Evolutionary conservation across 2,113 vertebrate species (phyloP).

Genomic region (Theropithecus gelada): DNA sequence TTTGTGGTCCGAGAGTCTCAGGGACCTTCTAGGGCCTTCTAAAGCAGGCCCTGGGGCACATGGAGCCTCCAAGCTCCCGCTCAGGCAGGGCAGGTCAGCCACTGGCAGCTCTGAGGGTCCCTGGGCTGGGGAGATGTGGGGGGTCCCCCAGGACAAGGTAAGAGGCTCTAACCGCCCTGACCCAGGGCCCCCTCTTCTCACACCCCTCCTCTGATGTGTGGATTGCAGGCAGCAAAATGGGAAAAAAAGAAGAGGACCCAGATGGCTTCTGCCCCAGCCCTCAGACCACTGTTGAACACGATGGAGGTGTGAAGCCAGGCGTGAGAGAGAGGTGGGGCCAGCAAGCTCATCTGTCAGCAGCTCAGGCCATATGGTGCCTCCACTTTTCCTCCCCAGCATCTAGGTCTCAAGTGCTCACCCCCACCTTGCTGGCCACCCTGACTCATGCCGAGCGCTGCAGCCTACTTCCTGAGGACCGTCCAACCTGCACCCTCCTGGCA

Average conservation of each 20-base stretch:
- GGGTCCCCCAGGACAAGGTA: neutral
- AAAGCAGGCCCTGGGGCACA: neutral
- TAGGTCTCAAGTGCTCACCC: constrained; percentile 68
- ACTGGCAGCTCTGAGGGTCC: neutral
- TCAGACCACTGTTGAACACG: constrained; percentile 70
- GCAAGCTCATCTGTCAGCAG: constrained; percentile 72
- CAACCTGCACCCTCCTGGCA: fast-evolving
- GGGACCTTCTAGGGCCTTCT: constrained; percentile 24
- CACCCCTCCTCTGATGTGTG: constrained; percentile 64
- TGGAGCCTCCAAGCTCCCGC: neutral
- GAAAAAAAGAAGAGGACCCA: constrained; percentile 39
- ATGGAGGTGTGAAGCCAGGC: constrained; percentile 80
- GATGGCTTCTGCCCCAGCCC: constrained; percentile 70
- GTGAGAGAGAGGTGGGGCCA: constrained; percentile 73
- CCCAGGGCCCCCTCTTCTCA: constrained; percentile 50
- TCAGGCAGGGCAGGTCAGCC: neutral
- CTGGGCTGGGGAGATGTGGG: no score
- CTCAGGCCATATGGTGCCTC: constrained; percentile 74
- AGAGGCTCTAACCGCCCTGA: neutral
- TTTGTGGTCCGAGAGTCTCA: neutral
- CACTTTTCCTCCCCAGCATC: constrained; percentile 73
- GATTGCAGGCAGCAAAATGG: constrained; percentile 69
- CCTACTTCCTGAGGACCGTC: fast-evolving
- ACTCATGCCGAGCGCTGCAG: fast-evolving
- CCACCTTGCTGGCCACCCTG: constrained; percentile 72